A percentile compares a stretch with the other conserved stretches of the same genome.
Evolutionary conservation across 2,113 vertebrate genomes (phyloP).

Genomic region (Tyto alba): DNA sequence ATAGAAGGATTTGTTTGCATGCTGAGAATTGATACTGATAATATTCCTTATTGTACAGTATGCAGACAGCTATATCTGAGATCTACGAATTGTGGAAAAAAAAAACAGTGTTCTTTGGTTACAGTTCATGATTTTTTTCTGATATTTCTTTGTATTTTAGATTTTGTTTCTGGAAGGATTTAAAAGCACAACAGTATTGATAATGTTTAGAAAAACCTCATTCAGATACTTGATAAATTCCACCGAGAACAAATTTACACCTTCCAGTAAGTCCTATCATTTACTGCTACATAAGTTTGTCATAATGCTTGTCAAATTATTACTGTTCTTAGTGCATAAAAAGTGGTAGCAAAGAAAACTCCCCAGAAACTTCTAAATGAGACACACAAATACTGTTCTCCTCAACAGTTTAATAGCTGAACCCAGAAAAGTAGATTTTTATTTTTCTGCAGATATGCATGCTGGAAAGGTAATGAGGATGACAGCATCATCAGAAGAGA

Average conservation of each 20-base stretch:
- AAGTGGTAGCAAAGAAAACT: background rate
- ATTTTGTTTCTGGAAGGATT: background rate
- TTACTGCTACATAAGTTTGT: background rate
- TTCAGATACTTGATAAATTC: background rate
- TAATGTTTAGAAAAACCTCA: background rate
- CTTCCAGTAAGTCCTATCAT: background rate
- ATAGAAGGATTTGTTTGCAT: background rate
- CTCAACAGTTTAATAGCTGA: background rate
- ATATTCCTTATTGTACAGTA: background rate
- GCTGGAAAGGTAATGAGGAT: background rate
- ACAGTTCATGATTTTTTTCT: background rate
- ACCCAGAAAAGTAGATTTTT: background rate
- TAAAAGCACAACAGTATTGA: background rate
- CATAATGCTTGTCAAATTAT: background rate
- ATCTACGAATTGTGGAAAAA: background rate
- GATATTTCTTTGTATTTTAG: background rate
- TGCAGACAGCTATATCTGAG: background rate
- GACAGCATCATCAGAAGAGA: background rate
- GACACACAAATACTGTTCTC: background rate
- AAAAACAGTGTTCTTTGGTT: background rate
- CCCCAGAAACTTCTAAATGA: background rate
- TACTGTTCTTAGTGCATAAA: background rate
- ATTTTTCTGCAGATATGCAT: background rate
- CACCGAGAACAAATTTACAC: background rate
- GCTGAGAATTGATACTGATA: background rate